Conservation (phyloP, 2,888 invertebrate genomes). For the Amphipyra berbera region DNA sequence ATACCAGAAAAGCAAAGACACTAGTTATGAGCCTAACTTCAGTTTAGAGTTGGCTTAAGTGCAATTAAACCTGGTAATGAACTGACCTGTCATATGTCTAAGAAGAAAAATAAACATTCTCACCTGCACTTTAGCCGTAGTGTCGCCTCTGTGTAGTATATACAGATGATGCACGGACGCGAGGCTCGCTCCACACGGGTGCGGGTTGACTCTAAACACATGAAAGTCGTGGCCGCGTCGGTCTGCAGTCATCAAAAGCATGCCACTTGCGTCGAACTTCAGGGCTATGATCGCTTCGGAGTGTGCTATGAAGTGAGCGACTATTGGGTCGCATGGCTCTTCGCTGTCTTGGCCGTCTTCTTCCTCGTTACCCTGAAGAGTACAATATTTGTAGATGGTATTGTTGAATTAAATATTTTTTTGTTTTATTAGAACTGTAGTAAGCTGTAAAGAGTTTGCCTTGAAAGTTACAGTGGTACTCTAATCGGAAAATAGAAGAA, state of each 20-base stretch:
- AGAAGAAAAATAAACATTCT: background rate
- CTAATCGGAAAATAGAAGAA: too few species aligned
- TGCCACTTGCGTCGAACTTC: conserved; percentile 97
- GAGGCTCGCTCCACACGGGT: conserved; percentile 95
- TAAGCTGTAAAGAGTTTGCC: too few species aligned
- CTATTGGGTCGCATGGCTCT: conserved; percentile 92
- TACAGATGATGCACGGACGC: conserved; percentile 98
- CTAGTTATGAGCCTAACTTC: too few species aligned
- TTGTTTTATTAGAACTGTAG: too few species aligned
- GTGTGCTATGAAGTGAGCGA: conserved; percentile 97
- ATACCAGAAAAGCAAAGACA: too few species aligned
- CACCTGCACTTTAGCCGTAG: conserved; percentile 97
- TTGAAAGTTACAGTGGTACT: too few species aligned
- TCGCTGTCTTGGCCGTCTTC: conserved; percentile 91
- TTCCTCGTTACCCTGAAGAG: conserved; percentile 80
- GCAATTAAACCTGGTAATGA: too few species aligned
- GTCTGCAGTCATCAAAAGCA: conserved; percentile 97
- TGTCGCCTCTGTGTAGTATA: conserved; percentile 98
- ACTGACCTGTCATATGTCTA: background rate
- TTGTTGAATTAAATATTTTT: too few species aligned
- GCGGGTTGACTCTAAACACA: conserved; percentile 97
- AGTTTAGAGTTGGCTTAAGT: too few species aligned
- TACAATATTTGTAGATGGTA: too few species aligned
- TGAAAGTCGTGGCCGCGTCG: conserved; percentile 98
- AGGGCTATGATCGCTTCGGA: conserved; percentile 96